Percentiles rank a stretch among this genome's conserved stretches.
Evolutionary conservation across 1,140 invertebrate genomes (phyloP).

Genomic region (Papilio dardanus): DNA sequence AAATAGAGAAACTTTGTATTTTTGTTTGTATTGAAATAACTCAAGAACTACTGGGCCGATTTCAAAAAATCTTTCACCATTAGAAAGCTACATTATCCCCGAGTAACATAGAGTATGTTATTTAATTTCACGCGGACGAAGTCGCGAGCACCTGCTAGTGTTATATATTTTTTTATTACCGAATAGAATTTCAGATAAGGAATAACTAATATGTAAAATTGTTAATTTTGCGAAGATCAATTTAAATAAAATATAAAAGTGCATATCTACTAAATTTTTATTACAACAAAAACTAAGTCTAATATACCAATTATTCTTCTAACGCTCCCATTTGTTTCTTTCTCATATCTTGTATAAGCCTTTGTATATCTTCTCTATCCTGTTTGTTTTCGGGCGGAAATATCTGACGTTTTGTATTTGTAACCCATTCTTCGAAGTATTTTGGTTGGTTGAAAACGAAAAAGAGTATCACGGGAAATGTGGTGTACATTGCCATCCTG

Average conservation of each 20-base stretch:
- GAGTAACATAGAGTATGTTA: no score
- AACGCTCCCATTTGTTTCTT: conserved; percentile 75
- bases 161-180: neutral
- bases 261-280: neutral
- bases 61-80: no score
- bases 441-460: conserved; percentile 93
- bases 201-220: neutral
- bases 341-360: conserved; percentile 83
- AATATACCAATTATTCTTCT: conserved; percentile 49
- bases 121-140: no score
- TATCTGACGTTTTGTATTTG: conserved; percentile 86
- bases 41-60: no score
- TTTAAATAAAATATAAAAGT: neutral
- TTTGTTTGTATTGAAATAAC: no score
- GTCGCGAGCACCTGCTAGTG: no score
- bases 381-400: conserved; percentile 87
- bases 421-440: conserved; percentile 91
- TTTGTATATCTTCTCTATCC: conserved; percentile 83
- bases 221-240: neutral
- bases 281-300: neutral
- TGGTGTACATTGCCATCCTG: conserved; percentile 92
- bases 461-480: conserved; percentile 92
- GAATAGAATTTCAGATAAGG: neutral
- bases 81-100: no score
- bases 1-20: no score